phyloP scores from a whole-genome alignment of 2,888 invertebrate genomes.

The Amblyteles armatorius region DNA sequence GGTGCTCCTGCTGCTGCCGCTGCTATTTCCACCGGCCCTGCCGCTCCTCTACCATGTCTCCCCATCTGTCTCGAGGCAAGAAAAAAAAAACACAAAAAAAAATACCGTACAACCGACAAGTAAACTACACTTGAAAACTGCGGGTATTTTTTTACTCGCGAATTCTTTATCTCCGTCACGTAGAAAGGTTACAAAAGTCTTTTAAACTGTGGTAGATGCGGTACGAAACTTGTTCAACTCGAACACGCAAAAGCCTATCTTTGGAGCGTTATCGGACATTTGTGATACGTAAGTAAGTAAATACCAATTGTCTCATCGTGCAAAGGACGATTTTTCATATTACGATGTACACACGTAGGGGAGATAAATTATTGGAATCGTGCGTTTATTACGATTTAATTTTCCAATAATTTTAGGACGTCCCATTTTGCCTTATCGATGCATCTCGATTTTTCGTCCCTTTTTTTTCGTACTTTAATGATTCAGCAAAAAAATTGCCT shows the following conservation, averaged over 20 bases:
- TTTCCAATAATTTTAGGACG: too few species aligned
- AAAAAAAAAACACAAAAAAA: slow-evolving; percentile 7
- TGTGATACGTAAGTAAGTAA: not conserved
- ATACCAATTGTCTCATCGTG: not conserved
- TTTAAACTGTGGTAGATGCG: slow-evolving; percentile 9
- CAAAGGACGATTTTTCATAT: too few species aligned
- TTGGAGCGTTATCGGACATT: not conserved
- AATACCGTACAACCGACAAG: slow-evolving; percentile 14
- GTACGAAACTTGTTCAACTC: not conserved
- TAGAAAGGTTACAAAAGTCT: slow-evolving; percentile 5
- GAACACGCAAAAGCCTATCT: not conserved
- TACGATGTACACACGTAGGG: not conserved
- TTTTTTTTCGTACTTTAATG: not conserved
- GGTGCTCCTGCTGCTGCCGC: slow-evolving; percentile 37
- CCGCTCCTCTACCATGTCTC: slow-evolving; percentile 8
- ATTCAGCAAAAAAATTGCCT: not conserved
- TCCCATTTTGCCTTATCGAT: too few species aligned
- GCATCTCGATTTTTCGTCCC: too few species aligned
- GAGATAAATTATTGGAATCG: too few species aligned
- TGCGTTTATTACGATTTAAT: too few species aligned
- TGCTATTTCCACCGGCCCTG: slow-evolving; percentile 19
- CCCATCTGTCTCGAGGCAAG: slow-evolving; percentile 1
- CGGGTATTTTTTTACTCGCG: slow-evolving; percentile 19
- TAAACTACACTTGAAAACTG: slow-evolving; percentile 30
- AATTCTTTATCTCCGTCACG: slow-evolving; percentile 12